Base-by-base conservation (phyloP, 2,113 vertebrate genomes). In the Tenebrosternarchus preto region DNA sequence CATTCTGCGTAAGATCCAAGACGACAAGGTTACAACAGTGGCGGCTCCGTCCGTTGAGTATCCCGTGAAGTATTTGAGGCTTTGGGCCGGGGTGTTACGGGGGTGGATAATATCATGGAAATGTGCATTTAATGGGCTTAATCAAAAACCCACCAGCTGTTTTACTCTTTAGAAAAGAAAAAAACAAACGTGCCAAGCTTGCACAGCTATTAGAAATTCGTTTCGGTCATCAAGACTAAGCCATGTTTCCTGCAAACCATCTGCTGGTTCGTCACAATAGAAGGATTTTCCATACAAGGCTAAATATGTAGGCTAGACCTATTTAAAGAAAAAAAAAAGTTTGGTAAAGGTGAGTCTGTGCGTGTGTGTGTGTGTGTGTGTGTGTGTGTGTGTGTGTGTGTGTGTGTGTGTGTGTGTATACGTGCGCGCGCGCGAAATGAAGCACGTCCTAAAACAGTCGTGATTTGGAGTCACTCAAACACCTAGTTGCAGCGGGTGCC, bases 241-340 rank as follows among this genome's bases (percentile, higher is more conserved):
- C 94, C 91, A 92, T 93, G 95, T 95, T 96, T 97, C 95, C 96
- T 96, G 95, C 95, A 95, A 95, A 97, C 96, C 96, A 99, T 98
- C 96, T 99, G 97, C 96, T 96, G 94, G 94, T 96, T 95, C 94
- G 94, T 92, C 93, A 98, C 96, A 98, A 98, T 95, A 92, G 95
- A 93, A 91, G 96, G 96, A 97, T 98, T 97, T 97, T 93, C 91
- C 85, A 80, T 33, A 86, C 80, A 88, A 77, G 90, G 90, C 91
- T 84, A 89, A 50, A 50, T 50, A 50, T 50, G 43, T 50, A 50
- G 43, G 43, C 8, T 15, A 50, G 43, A 12, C 43, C 43, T 50
- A 50, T 50, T 46, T 46, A 15, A 89, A 89, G n/a, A n/a, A n/a
- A n/a, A n/a, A 88, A 43, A 43, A 15, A 50, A 59, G 56, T 59